Evolutionary conservation across 2,113 vertebrate genomes (phyloP), one percentile per base, ranked within the genome.

Genomic region (Xenopus laevis): DNA sequence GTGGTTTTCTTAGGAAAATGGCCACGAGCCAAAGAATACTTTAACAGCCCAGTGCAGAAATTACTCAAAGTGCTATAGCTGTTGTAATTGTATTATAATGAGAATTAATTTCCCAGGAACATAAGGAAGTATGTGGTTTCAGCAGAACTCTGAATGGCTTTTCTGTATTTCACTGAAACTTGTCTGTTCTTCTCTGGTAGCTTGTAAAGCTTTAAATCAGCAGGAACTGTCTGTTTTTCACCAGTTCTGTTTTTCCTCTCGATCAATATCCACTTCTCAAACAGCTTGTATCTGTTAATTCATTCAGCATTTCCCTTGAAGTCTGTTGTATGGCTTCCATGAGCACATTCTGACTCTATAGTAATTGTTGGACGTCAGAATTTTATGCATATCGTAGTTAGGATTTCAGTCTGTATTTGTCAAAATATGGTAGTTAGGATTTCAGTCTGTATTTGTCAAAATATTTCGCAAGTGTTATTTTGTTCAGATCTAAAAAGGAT

Each of bases 31-130:
- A 55, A 55, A 55, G 7, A 55, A 55, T 9, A n/a, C 1, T n/a
- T 50, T 50, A 55, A n/a, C 53, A 55, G 53, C 7, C 8, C 17
- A 9, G 15, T n/a, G 53, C 8, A 55, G 53, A 55, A 55, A 55
- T 55, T 55, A n/a, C 17, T 55, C 53, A 55, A 55, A 55, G 53
- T n/a, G 53, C 53, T 55, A 5, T 55, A 23, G 58, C 18, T 27
- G 58, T 60, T 55, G 17, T 23, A 60, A 17, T 60, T 71, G 18
- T 60, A 27, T 57, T 70, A 13, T 46, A 23, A 21, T n/a, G 53
- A 69, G n/a, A 57, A 46, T 46, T 10, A 30, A 46, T 23, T 71
- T 71, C 69, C 21, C 59, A 17, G 69, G 58, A 71, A 62, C 13
- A 50, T 11, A 47, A 62, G 69, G 68, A 59, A 71, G 46, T 21